Evolutionary conservation across 2,888 invertebrate genomes (phyloP).

Genomic region (Eueremaeus valkanovi): DNA sequence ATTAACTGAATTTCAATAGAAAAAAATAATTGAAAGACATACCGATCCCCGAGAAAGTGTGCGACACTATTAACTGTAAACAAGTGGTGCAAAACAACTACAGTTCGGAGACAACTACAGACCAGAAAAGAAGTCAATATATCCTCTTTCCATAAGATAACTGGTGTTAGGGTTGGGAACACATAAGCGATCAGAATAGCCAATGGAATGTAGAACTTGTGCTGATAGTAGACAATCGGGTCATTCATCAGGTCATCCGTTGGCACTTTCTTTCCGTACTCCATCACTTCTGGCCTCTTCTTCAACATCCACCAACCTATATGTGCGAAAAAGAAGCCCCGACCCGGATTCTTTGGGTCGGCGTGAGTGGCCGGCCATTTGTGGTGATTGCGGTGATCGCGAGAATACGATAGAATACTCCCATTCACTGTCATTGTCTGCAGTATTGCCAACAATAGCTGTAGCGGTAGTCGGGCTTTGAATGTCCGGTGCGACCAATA

Average conservation of each 20-base stretch:
- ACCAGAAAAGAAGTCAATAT: constrained; percentile 2
- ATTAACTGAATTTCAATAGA: neutral
- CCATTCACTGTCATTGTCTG: constrained; percentile 39
- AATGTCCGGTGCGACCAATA: constrained; percentile 36
- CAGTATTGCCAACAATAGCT: neutral
- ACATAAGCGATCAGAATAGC: neutral
- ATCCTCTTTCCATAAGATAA: constrained; percentile 32
- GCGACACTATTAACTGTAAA: constrained; percentile 39
- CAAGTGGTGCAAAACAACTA: constrained; percentile 38
- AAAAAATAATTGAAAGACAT: neutral
- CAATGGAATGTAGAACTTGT: constrained; percentile 37
- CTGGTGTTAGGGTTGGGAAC: constrained; percentile 7
- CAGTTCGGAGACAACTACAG: neutral
- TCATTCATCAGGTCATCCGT: constrained; percentile 20
- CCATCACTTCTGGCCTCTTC: constrained; percentile 30
- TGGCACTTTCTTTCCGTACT: constrained; percentile 31
- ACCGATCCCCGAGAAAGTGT: constrained; percentile 31
- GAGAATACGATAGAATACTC: constrained; percentile 30
- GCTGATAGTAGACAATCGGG: constrained; percentile 30
- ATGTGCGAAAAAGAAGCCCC: constrained; percentile 38
- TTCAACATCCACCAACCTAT: constrained; percentile 39
- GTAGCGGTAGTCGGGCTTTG: neutral
- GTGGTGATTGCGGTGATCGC: constrained; percentile 40
- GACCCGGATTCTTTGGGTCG: constrained; percentile 38
- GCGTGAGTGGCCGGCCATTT: constrained; percentile 38